phyloP scores from a whole-genome alignment of 2,797 vertebrate genomes.

The Prionace glauca region DNA sequence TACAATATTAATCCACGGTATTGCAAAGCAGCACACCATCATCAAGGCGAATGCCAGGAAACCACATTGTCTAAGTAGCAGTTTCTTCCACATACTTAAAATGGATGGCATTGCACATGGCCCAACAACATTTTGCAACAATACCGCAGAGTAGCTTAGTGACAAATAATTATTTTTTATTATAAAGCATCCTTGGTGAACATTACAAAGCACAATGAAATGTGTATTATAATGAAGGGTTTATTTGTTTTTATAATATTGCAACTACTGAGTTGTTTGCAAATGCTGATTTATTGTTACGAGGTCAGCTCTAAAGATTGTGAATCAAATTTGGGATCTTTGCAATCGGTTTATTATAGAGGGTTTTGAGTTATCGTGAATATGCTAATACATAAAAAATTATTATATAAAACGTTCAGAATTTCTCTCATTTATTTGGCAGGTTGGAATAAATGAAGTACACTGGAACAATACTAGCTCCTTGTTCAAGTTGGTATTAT shows the following conservation, averaged over 20 bases:
- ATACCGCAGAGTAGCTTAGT: not conserved
- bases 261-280: not conserved
- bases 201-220: not conserved
- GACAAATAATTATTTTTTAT: not conserved
- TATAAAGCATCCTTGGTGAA: not conserved
- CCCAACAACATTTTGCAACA: not conserved
- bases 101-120: not conserved
- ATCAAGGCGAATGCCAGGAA: not conserved
- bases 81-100: not conserved
- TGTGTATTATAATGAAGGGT: not conserved
- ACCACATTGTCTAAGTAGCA: not conserved
- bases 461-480: not conserved
- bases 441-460: not conserved
- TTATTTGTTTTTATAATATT: not conserved
- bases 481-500: not conserved
- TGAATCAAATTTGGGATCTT: not conserved
- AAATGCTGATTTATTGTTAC: not conserved
- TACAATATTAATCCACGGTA: not conserved
- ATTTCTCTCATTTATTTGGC: not conserved
- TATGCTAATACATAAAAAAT: not conserved
- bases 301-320: not conserved
- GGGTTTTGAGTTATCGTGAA: not conserved
- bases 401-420: not conserved
- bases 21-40: not conserved
- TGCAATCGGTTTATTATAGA: not conserved